Evolutionary conservation across 2,113 vertebrate genomes (phyloP).

Genomic region (Thamnophis sirtalis): DNA sequence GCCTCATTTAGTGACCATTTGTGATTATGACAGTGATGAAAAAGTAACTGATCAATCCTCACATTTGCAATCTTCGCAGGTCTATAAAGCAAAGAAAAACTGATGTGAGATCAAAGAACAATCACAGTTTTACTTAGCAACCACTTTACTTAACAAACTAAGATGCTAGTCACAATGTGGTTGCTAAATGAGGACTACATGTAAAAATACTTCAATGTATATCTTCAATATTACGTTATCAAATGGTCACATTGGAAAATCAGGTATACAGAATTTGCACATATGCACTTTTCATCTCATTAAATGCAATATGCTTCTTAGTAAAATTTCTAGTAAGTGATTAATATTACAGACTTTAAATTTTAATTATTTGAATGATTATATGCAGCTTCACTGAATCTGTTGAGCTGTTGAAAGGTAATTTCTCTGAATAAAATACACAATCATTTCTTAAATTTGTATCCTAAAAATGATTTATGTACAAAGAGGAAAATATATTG

Average conservation of each 20-base stretch:
- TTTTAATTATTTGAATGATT: not conserved
- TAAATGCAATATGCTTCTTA: too few species aligned
- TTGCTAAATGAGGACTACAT: not conserved
- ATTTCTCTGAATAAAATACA: not conserved
- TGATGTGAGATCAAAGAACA: not conserved
- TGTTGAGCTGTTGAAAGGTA: not conserved
- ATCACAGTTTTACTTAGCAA: not conserved
- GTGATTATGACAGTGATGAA: not conserved
- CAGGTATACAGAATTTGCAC: not conserved
- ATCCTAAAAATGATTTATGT: not conserved
- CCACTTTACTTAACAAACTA: not conserved
- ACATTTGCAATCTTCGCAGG: not conserved
- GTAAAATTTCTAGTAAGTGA: not conserved
- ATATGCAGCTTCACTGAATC: not conserved
- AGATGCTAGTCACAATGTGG: not conserved
- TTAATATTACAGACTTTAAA: not conserved
- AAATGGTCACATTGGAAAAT: not conserved
- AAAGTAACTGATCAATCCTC: not conserved
- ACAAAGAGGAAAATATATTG: not conserved
- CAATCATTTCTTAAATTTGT: not conserved
- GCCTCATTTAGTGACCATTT: not conserved
- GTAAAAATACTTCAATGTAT: not conserved
- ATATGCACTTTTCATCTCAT: not conserved
- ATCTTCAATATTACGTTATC: not conserved
- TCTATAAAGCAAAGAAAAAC: not conserved